Conservation (phyloP, 2,113 vertebrate species). For the Nesoenas mayeri region DNA sequence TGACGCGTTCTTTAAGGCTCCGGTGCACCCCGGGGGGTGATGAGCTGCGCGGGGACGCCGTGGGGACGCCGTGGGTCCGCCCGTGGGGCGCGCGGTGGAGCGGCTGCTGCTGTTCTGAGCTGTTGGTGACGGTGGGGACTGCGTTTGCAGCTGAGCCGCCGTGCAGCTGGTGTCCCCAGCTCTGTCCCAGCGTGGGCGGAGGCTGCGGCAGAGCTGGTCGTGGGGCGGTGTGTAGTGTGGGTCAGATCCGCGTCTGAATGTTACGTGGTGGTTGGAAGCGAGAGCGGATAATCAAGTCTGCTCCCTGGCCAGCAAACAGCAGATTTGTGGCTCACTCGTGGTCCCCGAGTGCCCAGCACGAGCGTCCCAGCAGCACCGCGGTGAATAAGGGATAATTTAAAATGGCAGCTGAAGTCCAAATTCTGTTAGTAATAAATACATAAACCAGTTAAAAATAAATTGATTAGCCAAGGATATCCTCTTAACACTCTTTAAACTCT, state of each 20-base stretch:
- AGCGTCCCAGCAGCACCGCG: background rate
- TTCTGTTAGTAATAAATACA: conserved; percentile 29
- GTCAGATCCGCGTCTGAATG: no score
- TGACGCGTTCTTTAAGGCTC: conserved; percentile 14
- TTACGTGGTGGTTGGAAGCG: background rate
- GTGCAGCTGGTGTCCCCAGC: background rate
- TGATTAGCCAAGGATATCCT: conserved; percentile 66
- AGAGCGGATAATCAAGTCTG: background rate
- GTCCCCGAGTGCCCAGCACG: background rate
- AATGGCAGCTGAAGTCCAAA: conserved; percentile 10
- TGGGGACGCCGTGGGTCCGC: background rate
- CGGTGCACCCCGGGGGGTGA: background rate
- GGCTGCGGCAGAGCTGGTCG: background rate
- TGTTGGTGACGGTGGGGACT: background rate
- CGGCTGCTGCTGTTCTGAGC: background rate
- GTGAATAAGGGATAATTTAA: background rate
- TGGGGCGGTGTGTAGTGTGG: no score
- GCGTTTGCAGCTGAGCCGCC: background rate
- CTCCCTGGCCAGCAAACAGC: background rate
- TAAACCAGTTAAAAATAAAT: conserved; percentile 62
- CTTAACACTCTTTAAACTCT: conserved; percentile 61
- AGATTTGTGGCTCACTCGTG: background rate
- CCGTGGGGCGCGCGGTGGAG: accelerated
- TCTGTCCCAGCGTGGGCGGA: accelerated
- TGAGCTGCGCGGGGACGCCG: background rate